Evolutionary conservation across 2,113 vertebrate species (phyloP), one percentile per base, ranked within the genome.

Genomic region (Protobothrops mucrosquamatus): DNA sequence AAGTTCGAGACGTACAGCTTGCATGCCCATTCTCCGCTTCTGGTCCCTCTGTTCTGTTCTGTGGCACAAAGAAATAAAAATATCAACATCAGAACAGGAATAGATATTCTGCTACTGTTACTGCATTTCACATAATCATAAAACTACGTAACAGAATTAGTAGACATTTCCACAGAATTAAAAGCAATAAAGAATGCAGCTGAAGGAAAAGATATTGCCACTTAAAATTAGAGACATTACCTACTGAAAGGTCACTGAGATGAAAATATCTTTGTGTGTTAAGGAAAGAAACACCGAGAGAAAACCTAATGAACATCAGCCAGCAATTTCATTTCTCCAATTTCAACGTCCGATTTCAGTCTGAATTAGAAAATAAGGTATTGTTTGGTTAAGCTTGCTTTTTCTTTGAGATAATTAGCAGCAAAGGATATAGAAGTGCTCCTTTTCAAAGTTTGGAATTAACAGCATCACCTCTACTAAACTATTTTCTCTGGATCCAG

Each of bases 401-500:
- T 39, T 43, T 57, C 55, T 59, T 59, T 59, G 20, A 59, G 22
- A 39, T 10, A 54, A 94, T 94, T 96, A 94, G 96, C 95, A 96
- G 96, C 96, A 96, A 96, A 92, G 94, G 94, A 96, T 95, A 92
- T 94, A 97, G 96, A 97, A 96, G 96, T 90, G 95, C 96, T 92
- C 95, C 96, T 97, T 97, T 96, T 93, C 94, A 96, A 96, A 95
- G 96, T 96, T 96, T 74, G 85, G 96, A 97, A 97, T 96, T 57
- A 89, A 88, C 95, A 87, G 93, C 96, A 97, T 97, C 97, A 97
- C 96, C 96, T 96, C 14, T 24, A 93, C 95, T 91, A 98, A 97
- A 97, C 96, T 93, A 96, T 94, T 97, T 95, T 39, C 94, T 20
- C 4, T 88, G 93, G 87, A 93, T 94, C 93, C 96, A 97, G 96